Evolutionary conservation across 2,888 invertebrate genomes (phyloP).

Genomic region (Tetragnatha montana): DNA sequence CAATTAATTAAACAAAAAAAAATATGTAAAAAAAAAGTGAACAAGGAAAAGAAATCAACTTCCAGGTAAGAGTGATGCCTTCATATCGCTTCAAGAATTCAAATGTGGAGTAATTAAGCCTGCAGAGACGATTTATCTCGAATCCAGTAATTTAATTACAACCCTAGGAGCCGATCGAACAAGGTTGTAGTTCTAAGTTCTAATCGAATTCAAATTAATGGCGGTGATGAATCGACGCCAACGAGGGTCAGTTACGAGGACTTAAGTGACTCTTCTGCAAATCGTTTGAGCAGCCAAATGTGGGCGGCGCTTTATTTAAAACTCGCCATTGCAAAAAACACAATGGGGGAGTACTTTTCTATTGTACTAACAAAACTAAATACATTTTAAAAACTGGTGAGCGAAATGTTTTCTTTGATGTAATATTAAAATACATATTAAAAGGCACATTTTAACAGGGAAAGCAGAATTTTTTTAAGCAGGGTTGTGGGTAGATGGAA

Average conservation of each 20-base stretch:
- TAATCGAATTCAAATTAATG: slow-evolving; percentile 52
- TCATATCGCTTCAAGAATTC: not conserved
- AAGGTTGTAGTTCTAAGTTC: slow-evolving; percentile 52
- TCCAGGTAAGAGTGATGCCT: not conserved
- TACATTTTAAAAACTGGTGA: no score
- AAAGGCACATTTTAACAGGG: no score
- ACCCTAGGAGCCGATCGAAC: slow-evolving; percentile 28
- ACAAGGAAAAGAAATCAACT: not conserved
- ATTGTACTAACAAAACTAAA: no score
- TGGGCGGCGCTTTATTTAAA: not conserved
- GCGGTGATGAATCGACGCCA: slow-evolving; percentile 27
- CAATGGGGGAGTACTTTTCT: no score
- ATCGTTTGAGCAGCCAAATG: not conserved
- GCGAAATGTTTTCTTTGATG: no score
- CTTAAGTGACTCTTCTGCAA: not conserved
- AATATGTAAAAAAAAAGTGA: slow-evolving; percentile 11
- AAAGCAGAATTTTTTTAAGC: no score
- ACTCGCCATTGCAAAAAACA: no score
- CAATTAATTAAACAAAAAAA: slow-evolving; percentile 19
- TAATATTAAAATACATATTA: no score
- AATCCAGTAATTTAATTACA: slow-evolving; percentile 60
- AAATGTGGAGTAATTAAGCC: slow-evolving; percentile 49
- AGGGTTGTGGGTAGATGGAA: no score
- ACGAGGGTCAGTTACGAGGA: not conserved
- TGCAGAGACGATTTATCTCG: slow-evolving; percentile 49